phyloP scores from a whole-genome alignment of 2,888 invertebrate species.

The Caenorhabditis uteleia region DNA sequence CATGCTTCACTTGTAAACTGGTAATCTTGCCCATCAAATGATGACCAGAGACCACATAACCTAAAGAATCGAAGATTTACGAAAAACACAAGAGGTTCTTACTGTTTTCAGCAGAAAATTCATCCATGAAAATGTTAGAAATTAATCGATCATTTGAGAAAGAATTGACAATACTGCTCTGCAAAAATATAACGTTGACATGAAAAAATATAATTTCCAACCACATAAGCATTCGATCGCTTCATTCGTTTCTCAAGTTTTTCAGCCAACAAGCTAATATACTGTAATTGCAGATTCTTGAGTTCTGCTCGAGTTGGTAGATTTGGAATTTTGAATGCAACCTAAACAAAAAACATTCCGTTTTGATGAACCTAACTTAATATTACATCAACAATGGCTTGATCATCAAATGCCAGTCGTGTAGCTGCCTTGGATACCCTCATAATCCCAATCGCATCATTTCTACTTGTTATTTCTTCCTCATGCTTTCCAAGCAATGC shows the following conservation, averaged over 20 bases:
- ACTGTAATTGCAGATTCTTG: constrained; percentile 32
- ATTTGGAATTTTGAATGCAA: constrained; percentile 26
- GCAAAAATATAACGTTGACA: constrained; percentile 4
- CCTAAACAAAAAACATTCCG: constrained; percentile 6
- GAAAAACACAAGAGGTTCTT: no score
- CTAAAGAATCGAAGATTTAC: no score
- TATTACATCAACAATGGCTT: constrained; percentile 72
- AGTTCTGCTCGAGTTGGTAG: constrained; percentile 28
- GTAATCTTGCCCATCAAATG: constrained; percentile 44
- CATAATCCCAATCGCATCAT: constrained; percentile 73
- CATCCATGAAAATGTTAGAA: constrained; percentile 36
- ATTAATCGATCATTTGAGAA: constrained; percentile 23
- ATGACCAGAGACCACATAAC: constrained; percentile 39
- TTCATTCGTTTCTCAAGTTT: constrained; percentile 24
- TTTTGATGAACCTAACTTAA: no score
- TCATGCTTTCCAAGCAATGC: constrained; percentile 46
- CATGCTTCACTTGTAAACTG: constrained; percentile 20
- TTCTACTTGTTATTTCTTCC: constrained; percentile 44
- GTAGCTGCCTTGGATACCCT: constrained; percentile 73
- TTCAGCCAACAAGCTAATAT: constrained; percentile 25
- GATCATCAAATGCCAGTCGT: constrained; percentile 72
- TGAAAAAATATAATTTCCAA: constrained; percentile 2
- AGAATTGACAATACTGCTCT: constrained; percentile 25
- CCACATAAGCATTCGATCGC: constrained; percentile 37
- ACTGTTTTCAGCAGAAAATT: constrained; percentile 23